Base-by-base conservation (phyloP, 2,113 vertebrate genomes). In the Chaenocephalus aceratus region DNA sequence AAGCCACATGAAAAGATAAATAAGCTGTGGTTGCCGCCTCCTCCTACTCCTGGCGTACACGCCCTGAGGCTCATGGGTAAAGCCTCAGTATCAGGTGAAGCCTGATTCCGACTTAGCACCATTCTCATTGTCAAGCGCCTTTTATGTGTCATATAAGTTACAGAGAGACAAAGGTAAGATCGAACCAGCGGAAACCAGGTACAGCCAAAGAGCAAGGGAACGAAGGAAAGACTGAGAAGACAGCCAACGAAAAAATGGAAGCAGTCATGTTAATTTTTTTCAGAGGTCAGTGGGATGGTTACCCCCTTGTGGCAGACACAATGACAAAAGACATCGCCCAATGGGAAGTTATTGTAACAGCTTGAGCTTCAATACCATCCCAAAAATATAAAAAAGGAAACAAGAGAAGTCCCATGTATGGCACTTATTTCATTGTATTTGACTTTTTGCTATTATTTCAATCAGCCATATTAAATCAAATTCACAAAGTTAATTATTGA, bases 91-190 rank as follows among this genome's bases (percentile, higher is more conserved):
- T 94, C 86, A 83, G 89, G 91, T 93, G 86, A 88, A 82, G 77
- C 87, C 87, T 84, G 72, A 85, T 88, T 85, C 74, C 69, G 70
- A 88, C 82, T 87, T 90, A 87, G 90, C 83, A 91, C 88, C 67
- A 62, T 79, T 86, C 23, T 83, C 79, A 84, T 94, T 93, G 89
- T 92, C 72, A 41, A 10, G 14, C 14, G 68, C 66, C 90, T 93
- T 94, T 94, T 90, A 92, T 92, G 84, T 93, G 86, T 91, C 85
- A 91, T 94, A 94, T 93, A 90, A 87, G 90, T 94, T 94, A 93
- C 92, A 92, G 72, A 18, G 77, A 83, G 89, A 95, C 92, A 93
- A 93, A 91, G 75, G 81, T 4, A 3, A 65, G 89, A 88, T 84
- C 83, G 78, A 88, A 91, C 89, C 85, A 86, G 90, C 74, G 86